These are phyloP conservation scores for Haliclona indistincta DNA, from an alignment of 37 sponge, comb jelly and placozoan genomes.

Conservation along the genomic window DNA sequence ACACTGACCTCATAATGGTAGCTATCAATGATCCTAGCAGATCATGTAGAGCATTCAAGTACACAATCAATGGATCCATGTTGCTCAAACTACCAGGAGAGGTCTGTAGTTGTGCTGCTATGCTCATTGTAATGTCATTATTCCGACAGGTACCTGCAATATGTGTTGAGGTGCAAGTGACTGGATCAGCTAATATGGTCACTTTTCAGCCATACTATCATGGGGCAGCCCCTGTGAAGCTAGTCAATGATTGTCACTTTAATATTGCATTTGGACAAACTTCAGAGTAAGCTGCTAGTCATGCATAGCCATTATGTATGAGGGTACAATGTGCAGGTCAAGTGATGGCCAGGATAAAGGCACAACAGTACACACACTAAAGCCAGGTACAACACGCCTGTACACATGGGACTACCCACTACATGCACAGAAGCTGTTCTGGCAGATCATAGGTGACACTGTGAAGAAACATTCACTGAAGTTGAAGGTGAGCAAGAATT, in stretches of 20 bases:
- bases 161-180: slow-evolving; percentile 67
- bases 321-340: background rate
- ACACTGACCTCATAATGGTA: slow-evolving; percentile 5
- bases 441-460: background rate
- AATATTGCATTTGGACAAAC: slow-evolving; percentile 32
- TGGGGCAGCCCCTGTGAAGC: slow-evolving; percentile 73
- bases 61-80: background rate
- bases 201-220: slow-evolving; percentile 74
- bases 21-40: background rate
- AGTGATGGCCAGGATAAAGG: background rate
- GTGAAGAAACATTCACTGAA: no score
- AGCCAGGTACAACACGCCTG: slow-evolving; percentile 38
- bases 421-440: slow-evolving; percentile 3
- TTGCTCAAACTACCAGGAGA: background rate
- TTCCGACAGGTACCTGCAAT: slow-evolving; percentile 44
- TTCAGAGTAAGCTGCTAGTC: background rate
- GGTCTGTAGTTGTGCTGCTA: background rate
- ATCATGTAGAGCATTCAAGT: background rate
- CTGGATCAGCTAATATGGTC: slow-evolving; percentile 64
- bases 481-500: no score
- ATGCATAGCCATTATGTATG: background rate
- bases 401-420: slow-evolving; percentile 71
- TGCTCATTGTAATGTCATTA: background rate
- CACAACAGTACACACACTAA: slow-evolving; percentile 8
- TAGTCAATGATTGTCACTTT: slow-evolving; percentile 49